Evolutionary conservation across 2,113 vertebrate genomes (phyloP).

Genomic region (Noturus placidus): DNA sequence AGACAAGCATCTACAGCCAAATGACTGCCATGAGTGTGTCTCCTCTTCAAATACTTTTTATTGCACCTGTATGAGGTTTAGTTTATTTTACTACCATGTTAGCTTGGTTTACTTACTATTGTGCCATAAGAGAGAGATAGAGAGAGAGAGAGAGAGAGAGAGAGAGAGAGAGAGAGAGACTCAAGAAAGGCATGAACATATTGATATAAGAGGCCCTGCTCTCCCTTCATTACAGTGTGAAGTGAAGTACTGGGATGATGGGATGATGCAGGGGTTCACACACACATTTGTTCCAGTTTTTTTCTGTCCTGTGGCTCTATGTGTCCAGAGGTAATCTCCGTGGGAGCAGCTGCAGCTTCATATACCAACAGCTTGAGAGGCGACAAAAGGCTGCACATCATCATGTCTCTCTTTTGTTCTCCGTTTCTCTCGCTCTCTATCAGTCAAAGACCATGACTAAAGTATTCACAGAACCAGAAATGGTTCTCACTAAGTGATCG

Average conservation of each 20-base stretch:
- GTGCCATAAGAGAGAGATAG: neutral
- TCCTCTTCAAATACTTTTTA: conserved; percentile 22
- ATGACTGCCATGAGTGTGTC: conserved; percentile 7
- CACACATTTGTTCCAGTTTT: conserved; percentile 49
- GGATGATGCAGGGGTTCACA: conserved; percentile 45
- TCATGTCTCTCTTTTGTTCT: conserved; percentile 1
- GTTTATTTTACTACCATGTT: conserved; percentile 10
- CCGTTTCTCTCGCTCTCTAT: neutral
- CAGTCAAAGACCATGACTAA: conserved; percentile 34
- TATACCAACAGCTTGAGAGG: conserved; percentile 6
- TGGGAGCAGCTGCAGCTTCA: conserved; percentile 50
- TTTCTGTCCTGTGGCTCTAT: conserved; percentile 1
- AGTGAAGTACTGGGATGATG: conserved; percentile 38
- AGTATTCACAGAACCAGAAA: conserved; percentile 24
- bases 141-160: neutral
- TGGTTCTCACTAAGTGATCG: conserved; percentile 6
- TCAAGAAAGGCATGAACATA: conserved; percentile 8
- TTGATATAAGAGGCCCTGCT: neutral
- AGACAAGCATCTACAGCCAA: conserved; percentile 23
- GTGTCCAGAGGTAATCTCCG: conserved; percentile 43
- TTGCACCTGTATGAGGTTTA: conserved; percentile 3
- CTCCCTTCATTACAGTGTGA: neutral
- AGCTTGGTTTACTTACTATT: neutral
- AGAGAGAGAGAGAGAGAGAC: neutral
- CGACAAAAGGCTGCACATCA: conserved; percentile 25